Evolutionary conservation across 2,888 invertebrate species (phyloP).

Genomic region (Volucella inflata): DNA sequence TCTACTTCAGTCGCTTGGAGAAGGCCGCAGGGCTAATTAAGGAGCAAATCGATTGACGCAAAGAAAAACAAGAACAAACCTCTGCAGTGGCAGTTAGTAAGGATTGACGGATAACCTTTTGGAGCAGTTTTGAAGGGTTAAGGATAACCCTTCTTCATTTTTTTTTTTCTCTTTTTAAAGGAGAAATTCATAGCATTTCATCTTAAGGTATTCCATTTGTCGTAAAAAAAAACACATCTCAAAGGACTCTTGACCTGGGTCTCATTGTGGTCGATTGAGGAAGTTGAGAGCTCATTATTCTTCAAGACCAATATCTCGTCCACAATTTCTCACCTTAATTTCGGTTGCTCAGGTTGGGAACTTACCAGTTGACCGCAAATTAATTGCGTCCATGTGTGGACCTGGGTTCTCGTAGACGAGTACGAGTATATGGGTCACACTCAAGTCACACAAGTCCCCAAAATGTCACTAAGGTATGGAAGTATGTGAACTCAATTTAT

Average conservation of each 20-base stretch:
- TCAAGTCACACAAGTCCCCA: conserved; percentile 22
- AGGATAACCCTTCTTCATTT: too few relatives aligned
- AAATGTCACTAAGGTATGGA: conserved; percentile 56
- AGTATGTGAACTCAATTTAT: background rate
- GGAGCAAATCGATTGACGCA: conserved; percentile 59
- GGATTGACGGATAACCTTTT: conserved; percentile 18
- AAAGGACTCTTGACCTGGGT: background rate
- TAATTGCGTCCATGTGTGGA: conserved; percentile 64
- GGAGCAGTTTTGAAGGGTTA: background rate
- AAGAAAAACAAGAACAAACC: conserved; percentile 22
- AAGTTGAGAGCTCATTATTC: conserved; percentile 37
- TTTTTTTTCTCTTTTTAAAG: background rate
- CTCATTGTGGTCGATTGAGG: background rate
- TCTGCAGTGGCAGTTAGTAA: background rate
- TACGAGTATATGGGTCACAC: conserved; percentile 17
- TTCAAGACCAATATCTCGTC: conserved; percentile 1
- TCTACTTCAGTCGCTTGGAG: conserved; percentile 1
- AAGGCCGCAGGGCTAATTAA: conserved; percentile 52
- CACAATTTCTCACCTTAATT: conserved; percentile 67
- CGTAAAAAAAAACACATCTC: conserved; percentile 8
- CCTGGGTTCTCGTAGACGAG: conserved; percentile 22
- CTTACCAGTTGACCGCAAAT: conserved; percentile 70
- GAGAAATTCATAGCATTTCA: conserved; percentile 26
- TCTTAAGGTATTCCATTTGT: conserved; percentile 30
- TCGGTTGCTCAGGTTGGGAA: conserved; percentile 70